Percentiles rank a stretch among this genome's conserved stretches.
These are phyloP conservation scores for Emesis russula DNA, from an alignment of 2,888 invertebrate species.

Conservation along the genomic window DNA sequence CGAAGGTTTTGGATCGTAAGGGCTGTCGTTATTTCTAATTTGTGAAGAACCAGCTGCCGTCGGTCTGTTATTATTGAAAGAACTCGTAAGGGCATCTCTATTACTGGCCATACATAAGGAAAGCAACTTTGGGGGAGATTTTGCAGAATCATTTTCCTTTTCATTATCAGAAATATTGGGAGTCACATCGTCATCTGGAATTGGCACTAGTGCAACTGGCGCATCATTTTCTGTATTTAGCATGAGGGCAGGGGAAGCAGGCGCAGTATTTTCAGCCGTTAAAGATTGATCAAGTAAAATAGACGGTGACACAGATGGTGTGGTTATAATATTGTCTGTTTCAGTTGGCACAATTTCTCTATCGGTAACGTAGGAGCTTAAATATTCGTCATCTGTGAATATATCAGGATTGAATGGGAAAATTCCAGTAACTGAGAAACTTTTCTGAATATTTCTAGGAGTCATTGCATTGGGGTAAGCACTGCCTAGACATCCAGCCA, in stretches of 20 bases:
- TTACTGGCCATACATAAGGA: slow-evolving; percentile 28
- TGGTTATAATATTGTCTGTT: slow-evolving; percentile 22
- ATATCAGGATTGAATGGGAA: slow-evolving; percentile 89
- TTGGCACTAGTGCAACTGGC: slow-evolving; percentile 10
- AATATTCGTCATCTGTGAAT: slow-evolving; percentile 78
- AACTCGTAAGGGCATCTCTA: slow-evolving; percentile 34
- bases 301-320: slow-evolving; percentile 27
- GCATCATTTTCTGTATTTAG: slow-evolving; percentile 17
- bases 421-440: slow-evolving; percentile 89
- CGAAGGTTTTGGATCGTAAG: slow-evolving; percentile 32
- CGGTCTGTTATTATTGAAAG: slow-evolving; percentile 21
- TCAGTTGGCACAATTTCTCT: slow-evolving; percentile 47
- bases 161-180: slow-evolving; percentile 28
- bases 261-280: slow-evolving; percentile 4
- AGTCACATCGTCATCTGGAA: slow-evolving; percentile 29
- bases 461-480: slow-evolving; percentile 84
- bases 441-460: slow-evolving; percentile 87
- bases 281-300: neutral
- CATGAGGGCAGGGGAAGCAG: neutral
- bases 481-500: slow-evolving; percentile 82
- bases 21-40: slow-evolving; percentile 3
- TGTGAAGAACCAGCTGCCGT: slow-evolving; percentile 2
- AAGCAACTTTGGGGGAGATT: slow-evolving; percentile 8
- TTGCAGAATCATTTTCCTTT: slow-evolving; percentile 19
- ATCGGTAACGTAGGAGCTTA: slow-evolving; percentile 84